Percentiles rank a stretch among this genome's conserved stretches.
These are phyloP conservation scores for Oasisia sp. DNA, from an alignment of 2,888 invertebrate genomes.

Conservation along the genomic window DNA sequence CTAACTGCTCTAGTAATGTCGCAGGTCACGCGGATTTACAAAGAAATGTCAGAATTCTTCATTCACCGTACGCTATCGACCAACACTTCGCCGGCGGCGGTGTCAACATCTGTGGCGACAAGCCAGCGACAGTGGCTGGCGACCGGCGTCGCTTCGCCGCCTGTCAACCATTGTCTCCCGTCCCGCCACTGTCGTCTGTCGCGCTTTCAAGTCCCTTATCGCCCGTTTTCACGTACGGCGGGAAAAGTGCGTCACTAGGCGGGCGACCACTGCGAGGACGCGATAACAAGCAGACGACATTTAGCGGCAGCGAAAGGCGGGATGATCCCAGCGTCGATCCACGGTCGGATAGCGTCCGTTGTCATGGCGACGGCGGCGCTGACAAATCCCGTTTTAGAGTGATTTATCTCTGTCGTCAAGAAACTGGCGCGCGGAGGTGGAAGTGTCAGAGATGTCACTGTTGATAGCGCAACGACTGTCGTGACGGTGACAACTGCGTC, in stretches of 20 bases:
- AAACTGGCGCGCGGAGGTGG: background rate
- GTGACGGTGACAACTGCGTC: background rate
- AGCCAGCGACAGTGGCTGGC: background rate
- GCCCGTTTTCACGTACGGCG: conserved; percentile 1
- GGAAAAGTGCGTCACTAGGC: background rate
- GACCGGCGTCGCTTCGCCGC: background rate
- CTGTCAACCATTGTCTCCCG: background rate
- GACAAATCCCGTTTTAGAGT: conserved; percentile 9
- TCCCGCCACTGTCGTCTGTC: background rate
- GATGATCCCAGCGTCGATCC: background rate
- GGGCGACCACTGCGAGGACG: background rate
- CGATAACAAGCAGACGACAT: background rate
- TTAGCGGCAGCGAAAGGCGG: background rate
- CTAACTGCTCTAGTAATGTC: background rate
- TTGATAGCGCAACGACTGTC: background rate
- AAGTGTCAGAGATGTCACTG: background rate
- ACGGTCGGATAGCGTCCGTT: background rate
- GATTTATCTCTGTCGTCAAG: background rate
- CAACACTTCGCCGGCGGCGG: background rate
- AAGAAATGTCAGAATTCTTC: background rate
- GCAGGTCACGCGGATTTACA: background rate
- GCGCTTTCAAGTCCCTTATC: background rate
- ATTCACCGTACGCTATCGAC: background rate
- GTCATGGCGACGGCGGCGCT: background rate
- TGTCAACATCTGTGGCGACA: background rate